These are phyloP conservation scores for Amphibalanus amphitrite DNA, from an alignment of 1,140 invertebrate genomes.

Conservation along the genomic window DNA sequence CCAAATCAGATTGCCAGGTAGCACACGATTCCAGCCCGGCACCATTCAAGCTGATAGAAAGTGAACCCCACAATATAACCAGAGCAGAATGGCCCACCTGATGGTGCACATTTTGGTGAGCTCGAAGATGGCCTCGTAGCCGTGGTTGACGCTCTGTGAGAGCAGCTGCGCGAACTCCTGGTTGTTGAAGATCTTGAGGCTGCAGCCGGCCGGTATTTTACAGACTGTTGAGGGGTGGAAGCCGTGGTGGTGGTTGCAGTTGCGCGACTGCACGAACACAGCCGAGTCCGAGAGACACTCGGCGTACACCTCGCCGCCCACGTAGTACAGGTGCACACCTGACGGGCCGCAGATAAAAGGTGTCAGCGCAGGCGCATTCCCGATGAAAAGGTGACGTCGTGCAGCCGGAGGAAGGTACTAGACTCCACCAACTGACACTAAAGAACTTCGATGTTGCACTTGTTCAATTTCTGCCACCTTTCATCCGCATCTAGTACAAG, in stretches of 20 bases:
- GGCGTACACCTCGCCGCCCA: slow-evolving; percentile 95
- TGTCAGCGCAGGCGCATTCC: too few relatives aligned
- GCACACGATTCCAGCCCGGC: too few relatives aligned
- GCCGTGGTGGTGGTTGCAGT: slow-evolving; percentile 94
- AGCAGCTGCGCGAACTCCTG: slow-evolving; percentile 86
- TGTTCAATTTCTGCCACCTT: too few relatives aligned
- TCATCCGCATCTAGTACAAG: too few relatives aligned
- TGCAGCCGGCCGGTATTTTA: slow-evolving; percentile 97
- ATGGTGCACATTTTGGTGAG: slow-evolving; percentile 97
- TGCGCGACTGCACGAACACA: slow-evolving; percentile 97
- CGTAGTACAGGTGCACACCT: slow-evolving; percentile 92
- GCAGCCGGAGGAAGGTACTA: too few relatives aligned
- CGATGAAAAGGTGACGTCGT: too few relatives aligned
- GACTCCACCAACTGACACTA: too few relatives aligned
- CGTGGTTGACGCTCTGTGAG: slow-evolving; percentile 81
- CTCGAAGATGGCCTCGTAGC: slow-evolving; percentile 90
- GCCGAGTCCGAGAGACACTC: slow-evolving; percentile 94
- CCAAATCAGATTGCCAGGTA: too few relatives aligned
- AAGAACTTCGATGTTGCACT: too few relatives aligned
- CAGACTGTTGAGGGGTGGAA: slow-evolving; percentile 99
- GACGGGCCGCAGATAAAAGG: too few relatives aligned
- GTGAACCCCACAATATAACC: too few relatives aligned
- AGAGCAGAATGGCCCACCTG: slow-evolving; percentile 38
- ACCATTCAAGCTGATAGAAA: too few relatives aligned
- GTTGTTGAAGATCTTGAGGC: slow-evolving; percentile 94